Base-by-base conservation (phyloP, 1,140 invertebrate species). In the Aphelenchoides fujianensis region DNA sequence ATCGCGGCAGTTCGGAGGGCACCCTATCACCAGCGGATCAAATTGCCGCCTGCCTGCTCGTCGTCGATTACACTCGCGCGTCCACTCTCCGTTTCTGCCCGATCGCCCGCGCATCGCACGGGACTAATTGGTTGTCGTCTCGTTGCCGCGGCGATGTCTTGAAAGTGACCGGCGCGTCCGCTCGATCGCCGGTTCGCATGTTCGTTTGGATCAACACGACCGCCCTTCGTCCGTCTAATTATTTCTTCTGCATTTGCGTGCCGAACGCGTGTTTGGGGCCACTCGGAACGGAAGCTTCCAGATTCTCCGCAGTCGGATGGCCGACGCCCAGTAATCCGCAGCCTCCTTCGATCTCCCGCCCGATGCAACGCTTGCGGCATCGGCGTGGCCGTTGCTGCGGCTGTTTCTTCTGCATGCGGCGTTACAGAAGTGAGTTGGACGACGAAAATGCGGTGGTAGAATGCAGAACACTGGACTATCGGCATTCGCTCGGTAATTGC, bases 351-450 rank as follows among this genome's bases (percentile, higher is more conserved):
- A 59, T 59, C 5, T 59, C 12, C 41, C 12, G 23, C n/a, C n/a
- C 41, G 23, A 48, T 59, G 23, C 55, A 23, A 59, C 5, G 23
- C 5, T 59, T 59, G 28, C 55, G 19, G 5, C 55, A 59, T 19
- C 5, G 55, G 34, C 55, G 55, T 7, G 55, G 55, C 28, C 28
- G 19, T 30, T 59, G 55, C 23, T 59, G 55, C 34, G 55, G 55
- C 7, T 59, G 55, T 59, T 59, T 59, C 23, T 59, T 59, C 19
- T 59, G 55, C 34, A 16, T 59, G 7, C 55, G 55, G 23, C 55
- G 55, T 30, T 7, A 7, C 19, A 59, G 5, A 23, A 59, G 55
- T 59, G 34, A 19, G 55, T 59, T 59, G 7, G 34, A 59, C 5
- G 34, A 59, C 55, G 27, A 48, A 48, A 48, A 48, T 16, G 41